A percentile compares a stretch with the other conserved stretches of the same genome.
Conservation (phyloP, 2,888 invertebrate species). For the Drosophila sordidula region DNA sequence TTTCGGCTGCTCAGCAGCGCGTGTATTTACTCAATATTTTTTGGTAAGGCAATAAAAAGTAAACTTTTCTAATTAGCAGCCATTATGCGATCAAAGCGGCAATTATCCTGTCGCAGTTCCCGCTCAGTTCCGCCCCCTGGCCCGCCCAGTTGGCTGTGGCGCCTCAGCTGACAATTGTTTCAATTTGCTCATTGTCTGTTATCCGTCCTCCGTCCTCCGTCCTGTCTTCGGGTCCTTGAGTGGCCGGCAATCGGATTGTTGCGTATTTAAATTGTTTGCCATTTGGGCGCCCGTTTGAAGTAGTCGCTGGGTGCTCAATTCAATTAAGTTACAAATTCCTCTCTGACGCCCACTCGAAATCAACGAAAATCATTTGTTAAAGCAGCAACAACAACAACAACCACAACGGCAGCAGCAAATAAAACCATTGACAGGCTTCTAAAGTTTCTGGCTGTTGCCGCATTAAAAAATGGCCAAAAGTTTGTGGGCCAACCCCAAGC, state of each 20-base stretch:
- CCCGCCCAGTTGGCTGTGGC: conserved; percentile 11
- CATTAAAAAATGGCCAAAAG: conserved; percentile 58
- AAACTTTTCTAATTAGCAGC: conserved; percentile 83
- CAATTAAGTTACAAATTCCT: conserved; percentile 51
- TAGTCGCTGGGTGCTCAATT: conserved; percentile 35
- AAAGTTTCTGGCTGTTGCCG: conserved; percentile 32
- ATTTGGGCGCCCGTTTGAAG: conserved; percentile 35
- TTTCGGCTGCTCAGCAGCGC: conserved; percentile 28
- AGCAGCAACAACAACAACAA: conserved; percentile 12
- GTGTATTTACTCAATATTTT: conserved; percentile 49
- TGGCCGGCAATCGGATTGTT: conserved; percentile 46
- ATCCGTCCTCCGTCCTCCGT: not conserved
- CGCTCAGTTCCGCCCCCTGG: too few species aligned
- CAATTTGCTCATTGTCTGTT: conserved; percentile 41
- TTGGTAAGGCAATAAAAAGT: conserved; percentile 70
- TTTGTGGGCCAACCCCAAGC: conserved; percentile 47
- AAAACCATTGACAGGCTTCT: conserved; percentile 46
- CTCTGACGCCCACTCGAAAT: conserved; percentile 17
- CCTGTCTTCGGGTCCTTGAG: conserved; percentile 29
- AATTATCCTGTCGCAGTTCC: conserved; percentile 64
- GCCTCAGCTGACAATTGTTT: conserved; percentile 54
- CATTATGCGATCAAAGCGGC: conserved; percentile 83
- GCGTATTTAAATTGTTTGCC: conserved; percentile 50
- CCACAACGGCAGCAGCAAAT: conserved; percentile 15
- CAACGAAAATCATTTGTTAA: conserved; percentile 49